Percentiles rank a stretch among this genome's conserved stretches.
These are phyloP conservation scores for Spodoptera litura DNA, from an alignment of 1,140 invertebrate species.

Conservation along the genomic window DNA sequence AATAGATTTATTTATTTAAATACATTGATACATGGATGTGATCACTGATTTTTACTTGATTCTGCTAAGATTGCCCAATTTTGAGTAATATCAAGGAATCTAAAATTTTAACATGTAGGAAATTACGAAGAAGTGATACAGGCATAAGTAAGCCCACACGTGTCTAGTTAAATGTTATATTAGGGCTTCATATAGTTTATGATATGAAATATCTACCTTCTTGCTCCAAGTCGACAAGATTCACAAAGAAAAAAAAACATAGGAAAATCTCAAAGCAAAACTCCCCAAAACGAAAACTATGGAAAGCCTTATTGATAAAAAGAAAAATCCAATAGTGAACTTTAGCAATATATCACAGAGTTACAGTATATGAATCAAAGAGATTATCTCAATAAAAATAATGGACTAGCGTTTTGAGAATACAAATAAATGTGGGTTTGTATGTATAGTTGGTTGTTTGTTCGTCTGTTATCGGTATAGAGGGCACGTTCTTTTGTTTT, in stretches of 20 bases:
- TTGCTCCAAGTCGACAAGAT: background rate
- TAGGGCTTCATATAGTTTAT: too few species aligned
- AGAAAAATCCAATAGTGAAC: constrained; percentile 56
- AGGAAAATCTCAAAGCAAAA: constrained; percentile 9
- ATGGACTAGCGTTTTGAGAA: constrained; percentile 53
- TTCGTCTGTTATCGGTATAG: constrained; percentile 21
- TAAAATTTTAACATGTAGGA: too few species aligned
- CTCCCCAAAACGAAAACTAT: background rate
- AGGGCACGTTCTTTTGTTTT: constrained; percentile 9
- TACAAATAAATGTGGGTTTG: constrained; percentile 2
- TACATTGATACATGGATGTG: too few species aligned
- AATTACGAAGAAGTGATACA: too few species aligned
- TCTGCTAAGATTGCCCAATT: too few species aligned
- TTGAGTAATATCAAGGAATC: too few species aligned
- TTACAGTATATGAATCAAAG: constrained; percentile 64
- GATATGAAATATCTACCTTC: too few species aligned
- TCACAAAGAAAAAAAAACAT: background rate
- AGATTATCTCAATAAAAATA: constrained; percentile 66
- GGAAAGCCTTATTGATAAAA: constrained; percentile 54
- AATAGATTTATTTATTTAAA: too few species aligned
- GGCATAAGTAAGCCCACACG: too few species aligned
- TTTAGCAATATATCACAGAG: constrained; percentile 60
- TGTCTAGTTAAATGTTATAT: too few species aligned
- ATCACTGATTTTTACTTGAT: too few species aligned
- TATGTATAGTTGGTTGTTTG: too few species aligned